Evolutionary conservation across 2,888 invertebrate species (phyloP).

Genomic region (Philonicus albiceps): DNA sequence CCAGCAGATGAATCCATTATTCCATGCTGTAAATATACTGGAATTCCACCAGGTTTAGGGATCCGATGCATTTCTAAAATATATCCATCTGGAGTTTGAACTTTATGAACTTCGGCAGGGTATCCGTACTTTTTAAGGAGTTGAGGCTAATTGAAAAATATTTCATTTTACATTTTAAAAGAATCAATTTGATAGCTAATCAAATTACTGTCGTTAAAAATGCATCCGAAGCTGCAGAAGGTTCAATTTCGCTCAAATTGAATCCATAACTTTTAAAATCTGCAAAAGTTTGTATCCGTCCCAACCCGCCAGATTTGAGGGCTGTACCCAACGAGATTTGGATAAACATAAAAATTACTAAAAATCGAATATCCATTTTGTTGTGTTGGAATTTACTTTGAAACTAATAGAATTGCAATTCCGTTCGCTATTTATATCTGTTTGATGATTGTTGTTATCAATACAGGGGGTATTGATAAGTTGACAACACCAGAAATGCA

Average conservation of each 20-base stretch:
- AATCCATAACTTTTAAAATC: conserved; percentile 35
- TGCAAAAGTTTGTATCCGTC: background rate
- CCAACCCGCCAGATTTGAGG: background rate
- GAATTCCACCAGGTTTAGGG: conserved; percentile 53
- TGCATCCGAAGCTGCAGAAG: conserved; percentile 37
- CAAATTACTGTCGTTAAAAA: conserved; percentile 40
- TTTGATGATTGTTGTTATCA: background rate
- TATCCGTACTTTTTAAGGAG: conserved; percentile 69
- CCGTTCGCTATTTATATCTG: background rate
- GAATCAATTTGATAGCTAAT: background rate
- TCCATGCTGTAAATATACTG: conserved; percentile 68
- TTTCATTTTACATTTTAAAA: background rate
- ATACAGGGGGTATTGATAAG: conserved; percentile 6
- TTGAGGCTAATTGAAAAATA: conserved; percentile 57
- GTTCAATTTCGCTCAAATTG: conserved; percentile 21
- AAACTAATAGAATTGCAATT: background rate
- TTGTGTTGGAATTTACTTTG: background rate
- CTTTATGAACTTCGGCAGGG: conserved; percentile 67
- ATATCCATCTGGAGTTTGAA: conserved; percentile 76
- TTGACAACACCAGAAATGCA: background rate
- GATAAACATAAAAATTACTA: background rate
- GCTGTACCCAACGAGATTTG: background rate
- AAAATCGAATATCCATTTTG: background rate
- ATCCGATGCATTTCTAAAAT: conserved; percentile 76
- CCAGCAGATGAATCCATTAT: conserved; percentile 73